Evolutionary conservation across 1,140 invertebrate species (phyloP).

Genomic region (Druon quercuslanigerum): DNA sequence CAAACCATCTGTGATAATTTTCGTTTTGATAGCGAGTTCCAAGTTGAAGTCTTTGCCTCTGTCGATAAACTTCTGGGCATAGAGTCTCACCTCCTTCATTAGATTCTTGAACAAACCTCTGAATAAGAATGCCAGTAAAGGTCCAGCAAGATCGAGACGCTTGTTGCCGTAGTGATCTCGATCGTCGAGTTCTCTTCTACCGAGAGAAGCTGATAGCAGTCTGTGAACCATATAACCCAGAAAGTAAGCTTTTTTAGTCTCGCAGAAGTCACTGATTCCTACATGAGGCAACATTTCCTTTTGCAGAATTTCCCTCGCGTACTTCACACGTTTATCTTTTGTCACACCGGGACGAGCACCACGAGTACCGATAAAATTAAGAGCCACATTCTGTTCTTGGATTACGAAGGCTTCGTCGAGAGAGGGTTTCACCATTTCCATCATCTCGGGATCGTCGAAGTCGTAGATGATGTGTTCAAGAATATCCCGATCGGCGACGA

Average conservation of each 20-base stretch:
- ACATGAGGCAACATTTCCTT: conserved; percentile 99
- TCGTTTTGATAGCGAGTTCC: conserved; percentile 59
- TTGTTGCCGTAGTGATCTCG: conserved; percentile 99
- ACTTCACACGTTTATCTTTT: conserved; percentile 98
- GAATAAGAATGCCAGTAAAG: conserved; percentile 95
- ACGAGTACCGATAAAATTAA: conserved; percentile 98
- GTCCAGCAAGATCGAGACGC: conserved; percentile 96
- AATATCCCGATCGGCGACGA: conserved; percentile 98
- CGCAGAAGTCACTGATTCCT: conserved; percentile 98
- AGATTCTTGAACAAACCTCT: conserved; percentile 94
- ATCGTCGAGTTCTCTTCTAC: conserved; percentile 97
- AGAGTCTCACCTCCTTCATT: conserved; percentile 96
- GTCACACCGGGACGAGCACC: conserved; percentile 97
- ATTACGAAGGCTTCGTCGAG: conserved; percentile 99
- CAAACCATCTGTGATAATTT: conserved; percentile 59
- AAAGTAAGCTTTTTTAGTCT: conserved; percentile 99
- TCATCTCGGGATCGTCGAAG: conserved; percentile 99
- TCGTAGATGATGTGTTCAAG: conserved; percentile 99
- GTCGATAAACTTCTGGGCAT: conserved; percentile 99
- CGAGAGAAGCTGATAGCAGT: conserved; percentile 93
- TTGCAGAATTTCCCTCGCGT: conserved; percentile 98
- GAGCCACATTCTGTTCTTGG: conserved; percentile 97
- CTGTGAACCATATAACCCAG: conserved; percentile 99
- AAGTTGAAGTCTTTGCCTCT: conserved; percentile 76
- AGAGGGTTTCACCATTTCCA: conserved; percentile 99